Conservation (phyloP, 1,140 invertebrate genomes). For the Octopus sinensis region DNA sequence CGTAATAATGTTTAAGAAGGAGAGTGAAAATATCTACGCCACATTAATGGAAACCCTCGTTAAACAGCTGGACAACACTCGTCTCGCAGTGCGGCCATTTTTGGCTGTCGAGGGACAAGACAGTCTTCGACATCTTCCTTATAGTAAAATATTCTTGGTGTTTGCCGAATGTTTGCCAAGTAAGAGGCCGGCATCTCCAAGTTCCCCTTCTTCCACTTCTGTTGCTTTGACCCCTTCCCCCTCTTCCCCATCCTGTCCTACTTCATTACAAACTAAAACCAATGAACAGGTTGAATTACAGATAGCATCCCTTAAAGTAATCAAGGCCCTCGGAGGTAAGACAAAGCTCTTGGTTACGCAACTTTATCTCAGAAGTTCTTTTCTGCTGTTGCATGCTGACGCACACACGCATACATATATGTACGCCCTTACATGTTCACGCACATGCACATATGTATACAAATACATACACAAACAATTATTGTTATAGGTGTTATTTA, state of each 20-base stretch:
- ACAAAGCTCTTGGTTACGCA: neutral
- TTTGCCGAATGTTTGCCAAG: slow-evolving; percentile 33
- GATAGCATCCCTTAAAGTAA: slow-evolving; percentile 32
- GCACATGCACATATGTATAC: too few relatives aligned
- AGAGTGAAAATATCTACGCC: slow-evolving; percentile 30
- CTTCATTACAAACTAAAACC: slow-evolving; percentile 1
- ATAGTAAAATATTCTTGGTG: slow-evolving; percentile 37
- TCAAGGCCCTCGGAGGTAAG: slow-evolving; percentile 36
- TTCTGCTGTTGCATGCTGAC: neutral
- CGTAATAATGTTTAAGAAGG: slow-evolving; percentile 34
- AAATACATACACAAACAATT: too few relatives aligned
- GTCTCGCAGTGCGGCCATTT: slow-evolving; percentile 27
- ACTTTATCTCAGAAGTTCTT: neutral
- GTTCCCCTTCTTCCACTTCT: neutral
- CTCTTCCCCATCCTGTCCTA: neutral
- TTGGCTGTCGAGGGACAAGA: slow-evolving; percentile 36
- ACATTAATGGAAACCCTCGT: slow-evolving; percentile 31
- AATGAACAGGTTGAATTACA: slow-evolving; percentile 26
- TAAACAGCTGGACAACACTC: slow-evolving; percentile 33
- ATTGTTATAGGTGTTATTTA: too few relatives aligned
- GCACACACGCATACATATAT: slow-evolving; percentile 1
- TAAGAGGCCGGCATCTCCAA: slow-evolving; percentile 18
- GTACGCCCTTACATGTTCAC: neutral
- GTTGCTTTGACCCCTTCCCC: neutral
- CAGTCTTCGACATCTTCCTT: slow-evolving; percentile 32